phyloP scores from a whole-genome alignment of 2,797 vertebrate species.

The Hybognathus amarus region DNA sequence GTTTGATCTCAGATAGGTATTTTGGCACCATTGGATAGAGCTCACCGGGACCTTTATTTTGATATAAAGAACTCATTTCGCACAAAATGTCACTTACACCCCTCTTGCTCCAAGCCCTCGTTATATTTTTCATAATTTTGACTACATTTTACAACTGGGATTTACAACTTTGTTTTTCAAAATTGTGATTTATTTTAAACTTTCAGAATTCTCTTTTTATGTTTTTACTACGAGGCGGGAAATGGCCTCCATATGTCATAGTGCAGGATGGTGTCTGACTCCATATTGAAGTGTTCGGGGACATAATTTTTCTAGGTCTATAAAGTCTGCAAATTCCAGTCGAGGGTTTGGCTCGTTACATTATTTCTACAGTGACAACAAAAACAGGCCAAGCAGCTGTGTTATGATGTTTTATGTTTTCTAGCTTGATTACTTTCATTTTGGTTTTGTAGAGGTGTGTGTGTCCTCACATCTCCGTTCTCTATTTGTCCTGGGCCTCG shows the following conservation, averaged over 20 bases:
- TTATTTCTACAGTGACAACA: slow-evolving; percentile 3
- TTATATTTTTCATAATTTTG: not conserved
- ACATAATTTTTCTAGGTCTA: slow-evolving; percentile 2
- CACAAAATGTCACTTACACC: too few species aligned
- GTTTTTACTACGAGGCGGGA: not conserved
- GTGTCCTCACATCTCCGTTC: not conserved
- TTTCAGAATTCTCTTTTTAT: not conserved
- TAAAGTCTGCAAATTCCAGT: slow-evolving; percentile 25
- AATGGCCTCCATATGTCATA: not conserved
- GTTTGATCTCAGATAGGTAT: too few species aligned
- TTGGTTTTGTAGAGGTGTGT: not conserved
- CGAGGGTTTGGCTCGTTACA: slow-evolving; percentile 9
- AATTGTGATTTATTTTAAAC: not conserved
- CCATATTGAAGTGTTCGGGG: not conserved
- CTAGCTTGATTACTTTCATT: slow-evolving; percentile 14
- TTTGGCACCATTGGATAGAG: too few species aligned
- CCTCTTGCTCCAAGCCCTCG: too few species aligned
- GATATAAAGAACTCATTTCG: too few species aligned
- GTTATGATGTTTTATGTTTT: slow-evolving; percentile 21
- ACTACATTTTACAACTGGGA: not conserved
- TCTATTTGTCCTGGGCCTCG: slow-evolving; percentile 6
- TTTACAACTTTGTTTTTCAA: not conserved
- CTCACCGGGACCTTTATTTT: too few species aligned
- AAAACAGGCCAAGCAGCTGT: slow-evolving; percentile 1
- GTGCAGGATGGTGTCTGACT: not conserved